Evolutionary conservation across 2,113 vertebrate species (phyloP), one percentile per base, ranked within the genome.

Genomic region (Verasper variegatus): DNA sequence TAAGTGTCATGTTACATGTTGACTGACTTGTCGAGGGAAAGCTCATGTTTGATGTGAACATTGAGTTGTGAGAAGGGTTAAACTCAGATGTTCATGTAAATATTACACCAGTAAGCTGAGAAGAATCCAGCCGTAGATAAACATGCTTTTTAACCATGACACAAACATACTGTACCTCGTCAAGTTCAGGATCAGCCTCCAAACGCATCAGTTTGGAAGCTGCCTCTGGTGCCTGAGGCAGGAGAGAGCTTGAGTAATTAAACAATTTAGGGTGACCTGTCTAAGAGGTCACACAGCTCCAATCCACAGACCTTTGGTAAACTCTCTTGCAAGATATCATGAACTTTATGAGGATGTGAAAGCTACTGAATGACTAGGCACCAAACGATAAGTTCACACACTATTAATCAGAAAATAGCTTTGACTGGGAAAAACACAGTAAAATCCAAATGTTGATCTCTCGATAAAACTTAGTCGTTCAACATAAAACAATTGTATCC

Each of bases 191-290:
- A 93, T 88, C 88, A 89, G 84, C 90, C 88, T 91, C 90, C 88
- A 93, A 94, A 91, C 76, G 60, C 87, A 91, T 86, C 71, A 74
- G 86, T 94, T 94, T 95, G 93, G 94, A 94, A 93, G 83, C 92
- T 86, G 88, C 8, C 69, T 93, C 94, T 90, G 89, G 79, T 71
- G 91, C 82, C 94, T 93, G 81, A 68, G 90, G 81, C 81, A 90
- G 94, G 91, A 92, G 64, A 93, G 86, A 91, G 90, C 81, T 91
- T 76, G 71, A 78, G 90, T 91, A 88, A 88, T 91, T 88, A 92
- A 21, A 86, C 66, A 76, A 84, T 86, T 90, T 93, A 76, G 2
- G n/a, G 68, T 62, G 85, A 90, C 84, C 88, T 79, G 66, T 27
- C 10, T 6, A 45, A 31, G 15, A 83, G 89, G 89, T 89, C 91